Percentiles rank a stretch among this genome's conserved stretches.
Conservation (phyloP, 2,888 invertebrate species). For the Chrysomela aeneicollis region DNA sequence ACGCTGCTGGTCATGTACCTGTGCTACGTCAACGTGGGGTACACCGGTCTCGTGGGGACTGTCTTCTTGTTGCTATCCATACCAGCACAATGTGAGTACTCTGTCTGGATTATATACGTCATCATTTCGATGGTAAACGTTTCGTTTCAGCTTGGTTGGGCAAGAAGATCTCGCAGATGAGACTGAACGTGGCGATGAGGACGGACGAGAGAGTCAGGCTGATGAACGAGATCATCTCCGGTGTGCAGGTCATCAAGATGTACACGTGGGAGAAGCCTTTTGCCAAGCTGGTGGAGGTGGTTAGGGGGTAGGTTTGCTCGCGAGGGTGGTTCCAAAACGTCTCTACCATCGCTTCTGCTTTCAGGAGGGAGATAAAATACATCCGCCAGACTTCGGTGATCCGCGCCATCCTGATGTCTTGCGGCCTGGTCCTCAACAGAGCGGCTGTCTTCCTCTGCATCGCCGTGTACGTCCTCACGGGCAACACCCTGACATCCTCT, state of each 20-base stretch:
- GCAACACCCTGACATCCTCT: constrained; percentile 64
- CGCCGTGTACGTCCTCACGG: constrained; percentile 75
- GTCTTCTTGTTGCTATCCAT: constrained; percentile 53
- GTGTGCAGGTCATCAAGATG: constrained; percentile 94
- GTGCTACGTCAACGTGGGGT: constrained; percentile 59
- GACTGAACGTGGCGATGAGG: constrained; percentile 77
- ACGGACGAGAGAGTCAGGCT: constrained; percentile 86
- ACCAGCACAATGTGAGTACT: constrained; percentile 49
- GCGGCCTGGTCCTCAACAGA: constrained; percentile 80
- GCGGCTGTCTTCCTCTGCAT: constrained; percentile 85
- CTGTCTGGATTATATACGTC: no score
- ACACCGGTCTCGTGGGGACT: constrained; percentile 58
- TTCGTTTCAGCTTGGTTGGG: constrained; percentile 63
- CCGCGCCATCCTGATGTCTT: constrained; percentile 69
- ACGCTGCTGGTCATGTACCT: constrained; percentile 66
- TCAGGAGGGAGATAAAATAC: constrained; percentile 73
- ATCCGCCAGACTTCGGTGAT: constrained; percentile 71
- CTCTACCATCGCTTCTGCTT: constrained; percentile 17
- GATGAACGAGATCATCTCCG: constrained; percentile 90
- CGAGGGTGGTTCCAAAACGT: neutral
- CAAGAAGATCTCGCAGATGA: constrained; percentile 76
- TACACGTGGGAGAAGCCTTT: constrained; percentile 95
- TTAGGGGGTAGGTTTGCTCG: constrained; percentile 62
- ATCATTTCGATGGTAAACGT: no score
- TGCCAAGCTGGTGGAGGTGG: constrained; percentile 74